phyloP scores from a whole-genome alignment of 2,797 vertebrate species.

The Antennarius maculatus region DNA sequence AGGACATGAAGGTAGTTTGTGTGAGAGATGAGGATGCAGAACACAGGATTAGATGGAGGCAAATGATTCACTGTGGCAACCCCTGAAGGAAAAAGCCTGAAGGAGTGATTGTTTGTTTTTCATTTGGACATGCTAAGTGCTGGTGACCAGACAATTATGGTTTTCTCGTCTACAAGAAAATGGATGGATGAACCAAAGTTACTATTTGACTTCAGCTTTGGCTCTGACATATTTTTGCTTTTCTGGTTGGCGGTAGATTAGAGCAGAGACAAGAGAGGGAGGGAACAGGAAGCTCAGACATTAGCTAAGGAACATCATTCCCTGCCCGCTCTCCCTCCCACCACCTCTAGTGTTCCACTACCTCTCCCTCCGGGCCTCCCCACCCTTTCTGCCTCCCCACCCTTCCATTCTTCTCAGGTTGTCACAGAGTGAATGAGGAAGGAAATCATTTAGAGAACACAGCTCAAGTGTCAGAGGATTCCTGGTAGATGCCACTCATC shows the following conservation, averaged over 20 bases:
- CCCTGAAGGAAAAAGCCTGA: too few species aligned
- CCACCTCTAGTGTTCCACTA: slow-evolving; percentile 4
- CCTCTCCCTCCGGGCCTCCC: slow-evolving; percentile 15
- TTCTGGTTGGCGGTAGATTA: neutral
- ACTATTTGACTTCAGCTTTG: too few species aligned
- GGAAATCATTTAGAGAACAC: slow-evolving; percentile 13
- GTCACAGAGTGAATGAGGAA: slow-evolving; percentile 4
- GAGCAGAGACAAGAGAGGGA: neutral
- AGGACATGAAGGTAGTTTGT: too few species aligned
- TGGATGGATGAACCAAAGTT: too few species aligned
- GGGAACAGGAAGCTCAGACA: slow-evolving; percentile 15
- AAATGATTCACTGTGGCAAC: too few species aligned
- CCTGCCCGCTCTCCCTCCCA: neutral
- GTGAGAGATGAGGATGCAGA: too few species aligned
- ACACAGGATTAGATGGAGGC: too few species aligned
- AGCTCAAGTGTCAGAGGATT: slow-evolving; percentile 18
- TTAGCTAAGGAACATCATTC: slow-evolving; percentile 48
- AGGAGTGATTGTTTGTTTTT: too few species aligned
- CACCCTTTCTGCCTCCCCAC: slow-evolving; percentile 5
- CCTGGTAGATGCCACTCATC: slow-evolving; percentile 16
- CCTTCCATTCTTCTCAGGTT: slow-evolving; percentile 8
- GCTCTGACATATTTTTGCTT: too few species aligned
- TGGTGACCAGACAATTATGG: too few species aligned
- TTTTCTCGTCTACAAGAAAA: too few species aligned
- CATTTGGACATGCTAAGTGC: too few species aligned